Evolutionary conservation across 1,140 invertebrate genomes (phyloP), one percentile per base, ranked within the genome.

Genomic region (Neuroterus valhalla): DNA sequence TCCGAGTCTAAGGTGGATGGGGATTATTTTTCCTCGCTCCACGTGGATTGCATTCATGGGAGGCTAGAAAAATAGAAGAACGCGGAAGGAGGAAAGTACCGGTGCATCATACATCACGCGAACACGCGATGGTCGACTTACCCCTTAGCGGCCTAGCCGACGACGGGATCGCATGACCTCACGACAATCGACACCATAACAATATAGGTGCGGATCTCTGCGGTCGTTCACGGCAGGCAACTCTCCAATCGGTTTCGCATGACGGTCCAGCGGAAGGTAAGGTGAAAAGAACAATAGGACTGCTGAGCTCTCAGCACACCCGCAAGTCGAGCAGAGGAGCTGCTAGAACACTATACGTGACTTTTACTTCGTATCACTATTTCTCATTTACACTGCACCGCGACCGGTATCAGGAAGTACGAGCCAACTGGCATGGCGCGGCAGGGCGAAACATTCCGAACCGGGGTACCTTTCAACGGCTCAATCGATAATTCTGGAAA

Each of bases 51-150:
- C 31, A 38, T 38, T 38, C 31, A 5, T 38, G 5, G 6, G 31
- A 38, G 31, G 15, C 46, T n/a, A 17, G 46, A 48, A 48, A 48
- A 48, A 8, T 48, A 15, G 17, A 48, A 38, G 31, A 80, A 81
- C 70, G 76, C 72, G 76, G 76, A 77, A 78, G 76, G 76, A 71
- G n/a, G 19, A 48, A 48, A 48, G 46, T 48, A 48, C 19, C 46
- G 19, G 3, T 19, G 73, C 72, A 71, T 81, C 76, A 78, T 78
- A 78, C 78, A 75, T 81, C 76, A 78, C 74, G 79, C 79, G 44
- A 45, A n/a, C n/a, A n/a, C n/a, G 31, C n/a, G 79, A 81, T 81
- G 79, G 76, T 78, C 76, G 77, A 81, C 72, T 78, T 81, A 81
- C 79, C 77, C 76, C 76, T 81, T 71, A 74, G 75, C 74, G 70